Base-by-base conservation (phyloP, 2,797 vertebrate species). In the Darevskia nairensis region DNA sequence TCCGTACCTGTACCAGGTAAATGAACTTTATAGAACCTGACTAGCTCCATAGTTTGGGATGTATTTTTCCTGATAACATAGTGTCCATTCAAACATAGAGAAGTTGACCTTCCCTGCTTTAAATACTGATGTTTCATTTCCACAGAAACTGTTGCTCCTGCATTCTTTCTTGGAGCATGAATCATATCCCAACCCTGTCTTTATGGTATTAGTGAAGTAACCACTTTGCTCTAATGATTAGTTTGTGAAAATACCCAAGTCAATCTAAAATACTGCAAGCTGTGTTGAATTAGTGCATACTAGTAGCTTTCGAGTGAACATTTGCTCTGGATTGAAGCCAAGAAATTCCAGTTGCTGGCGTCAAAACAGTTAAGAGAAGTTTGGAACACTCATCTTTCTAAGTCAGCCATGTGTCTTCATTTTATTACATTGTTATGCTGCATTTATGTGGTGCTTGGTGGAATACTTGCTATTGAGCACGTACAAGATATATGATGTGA, bases 281-380 rank as follows among this genome's bases (percentile, higher is more conserved):
- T 86, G 39, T 35, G 78, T 7, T 82, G 83, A 91, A 84, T 25
- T 90, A 29, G 61, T 68, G 11, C 68, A 66, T 55, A 11, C 71
- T 76, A 29, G 21, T 89, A 46, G 50, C 10, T 5, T 84, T 50
- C 61, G 5, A 83, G 89, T 71, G 39, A 85, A 9, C 15, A 82
- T 91, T 82, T 89, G 2, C 23, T 85, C 9, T 77, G 19, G 6
- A 69, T 64, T 15, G 8, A 75, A 86, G 68, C 77, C 79, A 71
- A 50, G 87, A 86, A 84, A 74, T 25, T 69, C 71, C n/a, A 85
- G 23, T 74, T 91, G 8, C 39, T 89, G 69, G 21, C 50, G 35
- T 85, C 5, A 15, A 78, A 86, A 84, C 64, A 88, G 21, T 92
- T 91, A 85, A 87, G 39, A 91, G 69, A 86, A 84, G 44, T 76